Percentiles rank a stretch among this genome's conserved stretches.
phyloP scores from a whole-genome alignment of 2,113 vertebrate species.

The Isichthys henryi region DNA sequence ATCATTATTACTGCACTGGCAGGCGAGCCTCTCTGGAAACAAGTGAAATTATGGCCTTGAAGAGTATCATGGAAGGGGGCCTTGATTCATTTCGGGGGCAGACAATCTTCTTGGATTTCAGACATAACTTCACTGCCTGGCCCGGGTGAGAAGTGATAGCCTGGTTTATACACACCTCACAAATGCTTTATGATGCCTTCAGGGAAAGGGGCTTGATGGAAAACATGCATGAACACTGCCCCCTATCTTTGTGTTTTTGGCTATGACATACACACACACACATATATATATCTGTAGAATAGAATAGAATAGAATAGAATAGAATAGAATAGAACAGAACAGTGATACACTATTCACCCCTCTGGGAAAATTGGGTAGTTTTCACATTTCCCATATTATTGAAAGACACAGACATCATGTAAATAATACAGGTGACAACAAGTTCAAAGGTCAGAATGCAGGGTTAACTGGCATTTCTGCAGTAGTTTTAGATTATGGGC shows the following conservation, averaged over 20 bases:
- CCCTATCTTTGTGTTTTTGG: not conserved
- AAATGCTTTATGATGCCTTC: constrained; percentile 12
- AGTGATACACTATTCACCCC: not conserved
- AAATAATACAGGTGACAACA: not conserved
- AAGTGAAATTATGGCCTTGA: constrained; percentile 23
- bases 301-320: not conserved
- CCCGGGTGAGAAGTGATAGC: constrained; percentile 13
- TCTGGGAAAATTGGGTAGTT: not conserved
- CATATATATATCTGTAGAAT: not conserved
- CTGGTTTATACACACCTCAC: not conserved
- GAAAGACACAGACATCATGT: not conserved
- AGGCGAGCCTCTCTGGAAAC: constrained; percentile 19
- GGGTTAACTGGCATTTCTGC: not conserved
- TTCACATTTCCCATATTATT: not conserved
- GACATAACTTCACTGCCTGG: constrained; percentile 2
- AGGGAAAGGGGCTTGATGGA: not conserved
- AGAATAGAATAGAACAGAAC: not conserved
- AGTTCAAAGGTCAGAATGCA: not conserved
- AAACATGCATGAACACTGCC: not conserved
- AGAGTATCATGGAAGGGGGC: not conserved
- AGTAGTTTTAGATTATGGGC: not conserved
- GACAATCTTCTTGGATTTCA: constrained; percentile 14
- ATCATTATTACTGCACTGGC: constrained; percentile 23
- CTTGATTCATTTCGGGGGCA: constrained; percentile 11
- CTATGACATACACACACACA: not conserved